Base-by-base conservation (phyloP, 2,888 invertebrate species). In the Dynastes maya region DNA sequence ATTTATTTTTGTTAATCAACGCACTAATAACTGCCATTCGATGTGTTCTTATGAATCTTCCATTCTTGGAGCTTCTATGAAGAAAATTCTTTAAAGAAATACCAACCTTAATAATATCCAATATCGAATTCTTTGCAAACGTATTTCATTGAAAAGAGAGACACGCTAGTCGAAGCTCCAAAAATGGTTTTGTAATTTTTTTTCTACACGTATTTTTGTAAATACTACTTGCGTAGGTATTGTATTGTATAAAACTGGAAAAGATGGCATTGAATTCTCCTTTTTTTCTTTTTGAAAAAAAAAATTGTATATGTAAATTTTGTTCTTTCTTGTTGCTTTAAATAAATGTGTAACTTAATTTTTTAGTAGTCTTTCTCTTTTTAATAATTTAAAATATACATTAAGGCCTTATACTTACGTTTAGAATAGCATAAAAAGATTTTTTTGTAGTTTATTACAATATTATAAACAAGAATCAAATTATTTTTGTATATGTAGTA, bases 21-120 rank as follows among this genome's bases (percentile, higher is more conserved):
- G 61, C 55, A 67, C 79, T 79, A 79, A 78, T 71, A 78, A 79
- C 79, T 79, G 79, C 79, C 79, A 77, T 72, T 77, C 45, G 61
- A 79, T 79, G 79, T 79, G 79, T 79, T 79, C 79, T 74, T 45
- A 32, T 45, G 11, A 27, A 77, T 68, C 8, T 45, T 67, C 53
- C 63, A 13, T 63, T 51, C 63, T 40, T 74, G 63, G 45, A 45
- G 64, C 6, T 13, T 27, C 74, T 27, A 2, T 2, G 5, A 37
- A 1, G 32, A 37, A 5, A 37, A 37, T 37, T 37, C 5, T 37
- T 37, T 1, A 37, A 37, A 37, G 32, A 37, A 37, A 37, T 5
- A 5, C 32, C 5, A 37, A 37, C 5, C 5, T 37, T 37, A 37
- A 37, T 37, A 4, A 37, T 37, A 37, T 37, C 32, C 5, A 37